Evolutionary conservation across 1,140 invertebrate genomes (phyloP).

Genomic region (Drosophila orosa): DNA sequence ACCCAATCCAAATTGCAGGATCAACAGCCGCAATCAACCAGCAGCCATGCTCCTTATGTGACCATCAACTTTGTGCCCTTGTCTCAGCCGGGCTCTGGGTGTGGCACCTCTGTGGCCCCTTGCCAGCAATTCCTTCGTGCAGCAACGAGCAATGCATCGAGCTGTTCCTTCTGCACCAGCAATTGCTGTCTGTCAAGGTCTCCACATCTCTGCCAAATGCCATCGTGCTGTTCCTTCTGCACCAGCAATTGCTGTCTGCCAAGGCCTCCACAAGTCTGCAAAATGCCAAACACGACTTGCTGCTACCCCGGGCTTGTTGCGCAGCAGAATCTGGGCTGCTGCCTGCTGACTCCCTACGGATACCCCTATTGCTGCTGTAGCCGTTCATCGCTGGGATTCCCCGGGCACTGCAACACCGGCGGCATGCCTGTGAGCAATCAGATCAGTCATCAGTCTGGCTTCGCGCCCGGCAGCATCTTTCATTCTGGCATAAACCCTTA

Average conservation of each 20-base stretch:
- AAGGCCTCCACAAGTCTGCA: constrained; percentile 8
- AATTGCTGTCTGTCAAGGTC: constrained; percentile 29
- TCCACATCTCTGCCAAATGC: background rate
- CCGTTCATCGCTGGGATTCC: constrained; percentile 4
- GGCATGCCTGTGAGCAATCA: constrained; percentile 1
- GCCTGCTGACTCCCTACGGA: constrained; percentile 7
- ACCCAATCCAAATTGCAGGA: background rate
- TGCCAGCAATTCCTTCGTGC: constrained; percentile 25
- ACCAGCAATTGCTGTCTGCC: constrained; percentile 30
- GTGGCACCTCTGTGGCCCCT: constrained; percentile 18
- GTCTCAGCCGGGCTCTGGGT: background rate
- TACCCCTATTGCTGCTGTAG: background rate
- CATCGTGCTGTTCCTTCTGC: constrained; percentile 14
- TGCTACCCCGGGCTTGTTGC: background rate
- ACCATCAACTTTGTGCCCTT: constrained; percentile 45
- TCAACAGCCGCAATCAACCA: background rate
- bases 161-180: constrained; percentile 24
- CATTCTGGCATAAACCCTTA: background rate
- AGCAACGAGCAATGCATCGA: constrained; percentile 3
- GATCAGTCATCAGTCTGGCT: constrained; percentile 11
- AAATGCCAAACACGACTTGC: background rate
- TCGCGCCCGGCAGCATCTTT: background rate
- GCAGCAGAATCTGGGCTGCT: constrained; percentile 14
- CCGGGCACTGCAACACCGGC: background rate
- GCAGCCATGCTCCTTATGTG: constrained; percentile 20